Conservation (phyloP, 2,113 vertebrate genomes). For the Murina feae region DNA sequence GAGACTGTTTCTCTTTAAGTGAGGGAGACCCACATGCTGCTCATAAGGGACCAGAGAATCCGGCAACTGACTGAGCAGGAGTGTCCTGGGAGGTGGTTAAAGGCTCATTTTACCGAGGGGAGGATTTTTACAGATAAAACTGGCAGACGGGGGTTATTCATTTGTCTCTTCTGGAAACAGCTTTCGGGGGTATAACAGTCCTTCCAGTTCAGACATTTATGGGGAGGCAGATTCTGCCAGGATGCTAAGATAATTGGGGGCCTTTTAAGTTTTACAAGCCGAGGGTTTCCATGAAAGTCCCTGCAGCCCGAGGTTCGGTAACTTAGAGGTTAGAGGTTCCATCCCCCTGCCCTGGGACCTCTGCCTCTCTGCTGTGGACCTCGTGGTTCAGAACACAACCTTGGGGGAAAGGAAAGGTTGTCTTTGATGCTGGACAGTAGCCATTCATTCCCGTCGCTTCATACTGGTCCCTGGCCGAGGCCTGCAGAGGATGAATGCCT, state of each 20-base stretch:
- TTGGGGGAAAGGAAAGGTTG: background rate
- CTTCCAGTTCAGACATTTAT: background rate
- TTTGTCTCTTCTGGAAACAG: conserved; percentile 25
- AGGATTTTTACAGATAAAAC: background rate
- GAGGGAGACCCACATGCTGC: background rate
- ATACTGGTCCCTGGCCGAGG: background rate
- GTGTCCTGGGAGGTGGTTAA: background rate
- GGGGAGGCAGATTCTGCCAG: background rate
- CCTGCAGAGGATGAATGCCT: background rate
- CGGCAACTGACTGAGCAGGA: background rate
- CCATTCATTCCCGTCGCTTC: background rate
- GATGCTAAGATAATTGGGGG: background rate
- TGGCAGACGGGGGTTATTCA: background rate
- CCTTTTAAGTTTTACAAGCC: background rate
- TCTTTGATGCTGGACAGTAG: background rate
- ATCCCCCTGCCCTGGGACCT: background rate
- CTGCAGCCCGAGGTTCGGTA: background rate
- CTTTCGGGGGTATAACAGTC: background rate
- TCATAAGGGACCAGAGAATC: background rate
- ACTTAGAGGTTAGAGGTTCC: background rate
- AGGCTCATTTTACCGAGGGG: background rate
- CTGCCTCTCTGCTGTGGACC: background rate
- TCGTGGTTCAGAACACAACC: background rate
- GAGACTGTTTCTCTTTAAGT: conserved; percentile 15
- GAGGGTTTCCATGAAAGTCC: background rate